Evolutionary conservation across 2,888 invertebrate genomes (phyloP).

Genomic region (Allolobophora icterica): DNA sequence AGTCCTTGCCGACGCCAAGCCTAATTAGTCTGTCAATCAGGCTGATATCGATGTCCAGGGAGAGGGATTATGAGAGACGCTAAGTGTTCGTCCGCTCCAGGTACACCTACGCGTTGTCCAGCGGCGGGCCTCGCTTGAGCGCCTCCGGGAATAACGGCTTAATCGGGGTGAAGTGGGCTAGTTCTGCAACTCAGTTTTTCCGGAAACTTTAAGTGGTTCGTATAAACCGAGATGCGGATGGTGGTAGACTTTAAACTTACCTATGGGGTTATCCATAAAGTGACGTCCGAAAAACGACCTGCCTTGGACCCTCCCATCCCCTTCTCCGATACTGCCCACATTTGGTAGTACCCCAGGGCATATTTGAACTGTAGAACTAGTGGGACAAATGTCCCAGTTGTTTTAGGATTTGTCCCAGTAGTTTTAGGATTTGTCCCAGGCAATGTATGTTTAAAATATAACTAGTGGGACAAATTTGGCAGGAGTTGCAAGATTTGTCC

Average conservation of each 20-base stretch:
- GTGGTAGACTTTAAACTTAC: not conserved
- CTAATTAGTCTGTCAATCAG: not conserved
- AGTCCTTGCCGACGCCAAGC: not conserved
- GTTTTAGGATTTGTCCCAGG: no score
- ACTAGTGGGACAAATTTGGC: no score
- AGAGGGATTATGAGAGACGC: not conserved
- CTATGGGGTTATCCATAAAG: not conserved
- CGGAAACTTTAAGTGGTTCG: not conserved
- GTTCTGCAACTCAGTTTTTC: not conserved
- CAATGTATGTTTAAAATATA: no score
- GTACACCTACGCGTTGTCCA: not conserved
- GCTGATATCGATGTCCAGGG: not conserved
- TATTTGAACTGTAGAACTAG: no score
- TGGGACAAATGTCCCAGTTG: no score
- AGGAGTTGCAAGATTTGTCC: no score
- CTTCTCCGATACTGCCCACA: not conserved
- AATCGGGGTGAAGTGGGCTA: not conserved
- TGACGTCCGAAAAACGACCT: not conserved
- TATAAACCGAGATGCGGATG: not conserved
- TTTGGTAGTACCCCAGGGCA: not conserved
- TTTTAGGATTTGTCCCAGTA: no score
- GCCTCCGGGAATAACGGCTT: not conserved
- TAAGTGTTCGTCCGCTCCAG: not conserved
- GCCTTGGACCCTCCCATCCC: not conserved
- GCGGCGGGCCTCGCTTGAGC: not conserved